A percentile compares a stretch with the other conserved stretches of the same genome.
Evolutionary conservation across 2,888 invertebrate genomes (phyloP).

Genomic region (Parnassius mnemosyne): DNA sequence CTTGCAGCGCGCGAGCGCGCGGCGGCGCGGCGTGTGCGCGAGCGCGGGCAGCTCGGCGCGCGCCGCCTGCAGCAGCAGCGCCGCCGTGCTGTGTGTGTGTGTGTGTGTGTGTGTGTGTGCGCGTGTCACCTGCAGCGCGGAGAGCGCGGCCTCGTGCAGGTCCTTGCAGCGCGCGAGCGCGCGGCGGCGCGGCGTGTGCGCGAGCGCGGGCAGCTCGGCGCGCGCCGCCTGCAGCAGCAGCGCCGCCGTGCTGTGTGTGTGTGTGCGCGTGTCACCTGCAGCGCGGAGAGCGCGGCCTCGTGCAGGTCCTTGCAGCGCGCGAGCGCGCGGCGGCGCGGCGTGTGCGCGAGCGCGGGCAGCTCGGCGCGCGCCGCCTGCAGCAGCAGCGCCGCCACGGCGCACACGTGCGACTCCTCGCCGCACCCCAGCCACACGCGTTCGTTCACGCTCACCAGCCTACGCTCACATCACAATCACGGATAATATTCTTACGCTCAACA

Average conservation of each 20-base stretch:
- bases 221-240: conserved; percentile 60
- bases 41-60: conserved; percentile 81
- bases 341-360: conserved; percentile 77
- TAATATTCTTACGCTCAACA: too few species aligned
- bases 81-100: too few species aligned
- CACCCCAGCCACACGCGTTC: conserved; percentile 92
- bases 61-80: conserved; percentile 85
- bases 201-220: too few species aligned
- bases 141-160: too few species aligned
- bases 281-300: conserved; percentile 64
- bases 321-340: conserved; percentile 63
- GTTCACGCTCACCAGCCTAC: conserved; percentile 87
- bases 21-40: conserved; percentile 62
- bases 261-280: conserved; percentile 63
- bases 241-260: too few species aligned
- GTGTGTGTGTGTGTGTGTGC: too few species aligned
- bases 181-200: too few species aligned
- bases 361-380: conserved; percentile 83
- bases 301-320: conserved; percentile 70
- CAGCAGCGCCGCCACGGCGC: conserved; percentile 87
- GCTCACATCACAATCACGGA: too few species aligned
- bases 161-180: too few species aligned
- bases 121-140: too few species aligned
- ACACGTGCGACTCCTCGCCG: conserved; percentile 92
- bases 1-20: conserved; percentile 63